phyloP scores from a whole-genome alignment of 1,140 invertebrate genomes.

The Araneus ventricosus region DNA sequence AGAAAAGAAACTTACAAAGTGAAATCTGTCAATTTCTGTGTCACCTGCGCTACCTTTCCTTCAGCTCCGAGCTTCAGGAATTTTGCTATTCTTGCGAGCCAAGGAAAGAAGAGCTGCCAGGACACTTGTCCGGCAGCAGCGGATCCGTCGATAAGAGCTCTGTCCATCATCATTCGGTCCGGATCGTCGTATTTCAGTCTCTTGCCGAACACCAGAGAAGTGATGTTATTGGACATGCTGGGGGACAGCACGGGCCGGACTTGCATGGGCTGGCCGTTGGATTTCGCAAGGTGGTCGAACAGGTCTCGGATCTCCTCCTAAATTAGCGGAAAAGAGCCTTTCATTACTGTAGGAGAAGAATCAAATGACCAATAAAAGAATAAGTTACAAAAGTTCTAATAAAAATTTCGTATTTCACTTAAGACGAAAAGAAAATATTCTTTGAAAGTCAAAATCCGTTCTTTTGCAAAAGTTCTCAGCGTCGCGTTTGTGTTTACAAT shows the following conservation, averaged over 20 bases:
- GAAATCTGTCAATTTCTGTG: not conserved
- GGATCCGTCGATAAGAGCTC: constrained; percentile 83
- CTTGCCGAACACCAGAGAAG: constrained; percentile 91
- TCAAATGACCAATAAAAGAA: too few relatives aligned
- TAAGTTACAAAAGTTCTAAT: too few relatives aligned
- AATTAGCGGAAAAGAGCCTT: too few relatives aligned
- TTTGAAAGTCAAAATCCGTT: too few relatives aligned
- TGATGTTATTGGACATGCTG: constrained; percentile 86
- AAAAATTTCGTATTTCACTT: too few relatives aligned
- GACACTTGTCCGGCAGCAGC: not conserved
- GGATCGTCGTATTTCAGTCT: constrained; percentile 82
- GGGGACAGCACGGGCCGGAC: constrained; percentile 54
- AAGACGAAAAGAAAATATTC: too few relatives aligned
- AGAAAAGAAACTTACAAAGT: not conserved
- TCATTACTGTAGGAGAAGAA: too few relatives aligned
- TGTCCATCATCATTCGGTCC: constrained; percentile 85
- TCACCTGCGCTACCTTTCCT: not conserved
- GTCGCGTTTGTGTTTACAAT: too few relatives aligned
- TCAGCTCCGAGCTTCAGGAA: constrained; percentile 11
- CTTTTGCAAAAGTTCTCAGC: too few relatives aligned
- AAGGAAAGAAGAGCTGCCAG: constrained; percentile 57
- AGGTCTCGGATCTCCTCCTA: constrained; percentile 59
- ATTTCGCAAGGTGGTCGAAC: not conserved
- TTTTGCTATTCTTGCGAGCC: constrained; percentile 49
- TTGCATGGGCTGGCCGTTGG: not conserved